These are phyloP conservation scores for Florisuga fusca DNA, from an alignment of 2,797 vertebrate genomes.

Conservation along the genomic window DNA sequence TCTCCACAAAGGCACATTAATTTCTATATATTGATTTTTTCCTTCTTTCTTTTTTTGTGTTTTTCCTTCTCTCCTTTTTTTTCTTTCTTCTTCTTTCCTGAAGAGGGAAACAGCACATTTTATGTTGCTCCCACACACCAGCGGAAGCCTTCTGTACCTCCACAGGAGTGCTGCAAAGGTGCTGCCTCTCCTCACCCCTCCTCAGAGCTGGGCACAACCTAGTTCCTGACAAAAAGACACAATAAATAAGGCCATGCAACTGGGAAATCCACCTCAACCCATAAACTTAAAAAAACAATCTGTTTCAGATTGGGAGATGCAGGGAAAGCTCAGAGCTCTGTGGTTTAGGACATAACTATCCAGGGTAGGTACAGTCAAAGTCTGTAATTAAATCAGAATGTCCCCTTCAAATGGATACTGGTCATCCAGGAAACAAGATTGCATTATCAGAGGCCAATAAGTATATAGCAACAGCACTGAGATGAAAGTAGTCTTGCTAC, in stretches of 20 bases:
- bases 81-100: no score
- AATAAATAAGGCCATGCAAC: background rate
- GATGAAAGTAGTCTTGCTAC: background rate
- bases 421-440: background rate
- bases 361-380: background rate
- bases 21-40: slow-evolving; percentile 72
- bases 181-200: background rate
- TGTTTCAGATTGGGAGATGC: background rate
- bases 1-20: slow-evolving; percentile 77
- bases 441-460: background rate
- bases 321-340: background rate
- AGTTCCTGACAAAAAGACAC: background rate
- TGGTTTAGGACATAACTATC: background rate
- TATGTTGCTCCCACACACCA: background rate
- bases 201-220: background rate
- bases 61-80: no score
- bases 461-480: background rate
- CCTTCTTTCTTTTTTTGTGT: no score
- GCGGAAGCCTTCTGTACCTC: background rate
- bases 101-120: slow-evolving; percentile 22
- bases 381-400: background rate
- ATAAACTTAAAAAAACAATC: background rate
- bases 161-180: background rate
- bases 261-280: background rate
- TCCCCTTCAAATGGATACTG: background rate